These are phyloP conservation scores for Cyaniris semiargus DNA, from an alignment of 2,888 invertebrate species.

Conservation along the genomic window DNA sequence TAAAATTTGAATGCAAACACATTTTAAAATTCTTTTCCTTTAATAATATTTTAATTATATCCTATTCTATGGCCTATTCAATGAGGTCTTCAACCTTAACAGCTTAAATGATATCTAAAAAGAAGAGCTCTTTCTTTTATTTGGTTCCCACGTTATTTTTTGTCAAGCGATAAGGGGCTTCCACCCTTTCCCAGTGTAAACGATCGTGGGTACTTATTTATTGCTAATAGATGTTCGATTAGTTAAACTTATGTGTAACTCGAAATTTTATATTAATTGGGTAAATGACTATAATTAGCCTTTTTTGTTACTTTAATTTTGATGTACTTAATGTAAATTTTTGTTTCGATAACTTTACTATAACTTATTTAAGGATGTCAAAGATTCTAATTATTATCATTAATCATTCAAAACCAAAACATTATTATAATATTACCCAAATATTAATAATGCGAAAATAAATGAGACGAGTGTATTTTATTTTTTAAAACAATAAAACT, in stretches of 20 bases:
- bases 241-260: constrained; percentile 48
- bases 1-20: background rate
- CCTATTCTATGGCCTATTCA: constrained; percentile 50
- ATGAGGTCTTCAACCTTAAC: constrained; percentile 61
- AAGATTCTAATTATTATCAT: background rate
- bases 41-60: constrained; percentile 38
- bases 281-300: too few relatives aligned
- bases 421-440: background rate
- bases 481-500: background rate
- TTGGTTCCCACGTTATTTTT: constrained; percentile 78
- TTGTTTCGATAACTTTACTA: too few relatives aligned
- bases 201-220: constrained; percentile 73
- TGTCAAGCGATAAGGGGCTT: constrained; percentile 77
- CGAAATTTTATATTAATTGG: too few relatives aligned
- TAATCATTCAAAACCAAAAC: background rate
- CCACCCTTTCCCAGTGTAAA: constrained; percentile 75
- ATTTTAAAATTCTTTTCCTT: background rate
- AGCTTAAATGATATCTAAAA: constrained; percentile 60
- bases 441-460: background rate
- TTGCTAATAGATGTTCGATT: constrained; percentile 75
- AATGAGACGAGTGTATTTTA: background rate
- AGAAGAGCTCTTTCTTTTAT: constrained; percentile 69
- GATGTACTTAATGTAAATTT: too few relatives aligned
- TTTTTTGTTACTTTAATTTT: too few relatives aligned
- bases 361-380: too few relatives aligned